These are phyloP conservation scores for Mohoua ochrocephala DNA, from an alignment of 2,113 vertebrate species.

Conservation along the genomic window DNA sequence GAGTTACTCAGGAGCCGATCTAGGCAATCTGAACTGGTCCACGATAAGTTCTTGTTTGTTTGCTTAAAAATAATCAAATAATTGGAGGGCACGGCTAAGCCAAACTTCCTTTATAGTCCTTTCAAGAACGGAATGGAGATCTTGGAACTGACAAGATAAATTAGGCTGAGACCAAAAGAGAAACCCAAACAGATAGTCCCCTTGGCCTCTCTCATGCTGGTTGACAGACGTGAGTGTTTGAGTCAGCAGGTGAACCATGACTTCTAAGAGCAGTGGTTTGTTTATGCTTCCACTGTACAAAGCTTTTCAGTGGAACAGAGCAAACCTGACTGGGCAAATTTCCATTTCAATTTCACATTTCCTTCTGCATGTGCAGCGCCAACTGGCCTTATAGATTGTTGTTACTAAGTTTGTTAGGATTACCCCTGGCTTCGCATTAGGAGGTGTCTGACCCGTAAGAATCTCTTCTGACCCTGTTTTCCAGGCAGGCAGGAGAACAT, in stretches of 20 bases:
- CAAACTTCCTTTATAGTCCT: background rate
- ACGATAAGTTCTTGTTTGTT: background rate
- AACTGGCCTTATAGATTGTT: background rate
- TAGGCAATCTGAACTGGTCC: background rate
- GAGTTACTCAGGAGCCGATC: background rate
- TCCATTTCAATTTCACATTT: background rate
- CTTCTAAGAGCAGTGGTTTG: slow-evolving; percentile 36
- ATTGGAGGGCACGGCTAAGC: background rate
- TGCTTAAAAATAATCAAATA: slow-evolving; percentile 14
- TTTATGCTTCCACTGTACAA: slow-evolving; percentile 31
- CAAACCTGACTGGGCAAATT: background rate
- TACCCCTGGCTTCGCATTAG: background rate
- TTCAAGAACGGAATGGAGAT: slow-evolving; percentile 15
- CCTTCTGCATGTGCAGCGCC: background rate
- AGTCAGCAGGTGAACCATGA: slow-evolving; percentile 47
- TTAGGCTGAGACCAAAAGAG: slow-evolving; percentile 5
- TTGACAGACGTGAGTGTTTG: slow-evolving; percentile 19
- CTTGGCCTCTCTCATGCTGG: slow-evolving; percentile 12
- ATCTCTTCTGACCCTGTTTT: background rate
- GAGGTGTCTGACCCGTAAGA: background rate
- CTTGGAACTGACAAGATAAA: slow-evolving; percentile 34
- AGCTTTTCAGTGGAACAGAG: slow-evolving; percentile 4
- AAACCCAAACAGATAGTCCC: slow-evolving; percentile 29
- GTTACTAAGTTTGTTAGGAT: background rate
- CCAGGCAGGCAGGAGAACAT: background rate